Conservation (phyloP, 2,113 vertebrate genomes). For the Picathartes gymnocephalus region DNA sequence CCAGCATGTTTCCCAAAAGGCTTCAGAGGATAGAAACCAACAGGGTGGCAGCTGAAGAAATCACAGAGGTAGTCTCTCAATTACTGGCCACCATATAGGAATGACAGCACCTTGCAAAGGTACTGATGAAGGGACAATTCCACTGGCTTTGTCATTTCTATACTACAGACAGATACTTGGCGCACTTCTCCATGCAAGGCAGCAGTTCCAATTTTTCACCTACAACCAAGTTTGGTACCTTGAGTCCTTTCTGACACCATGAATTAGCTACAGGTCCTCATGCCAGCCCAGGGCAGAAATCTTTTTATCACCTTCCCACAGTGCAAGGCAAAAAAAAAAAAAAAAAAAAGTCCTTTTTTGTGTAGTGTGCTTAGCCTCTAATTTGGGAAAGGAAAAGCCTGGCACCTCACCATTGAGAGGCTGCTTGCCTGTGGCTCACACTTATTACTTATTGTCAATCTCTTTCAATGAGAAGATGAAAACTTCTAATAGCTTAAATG, state of each 20-base stretch:
- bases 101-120: background rate
- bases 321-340: background rate
- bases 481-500: background rate
- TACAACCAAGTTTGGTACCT: background rate
- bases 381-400: background rate
- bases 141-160: background rate
- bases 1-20: background rate
- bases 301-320: background rate
- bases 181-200: background rate
- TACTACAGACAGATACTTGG: background rate
- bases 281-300: background rate
- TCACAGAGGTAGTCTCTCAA: background rate
- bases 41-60: background rate
- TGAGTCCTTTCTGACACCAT: background rate
- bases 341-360: background rate
- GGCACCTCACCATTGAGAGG: background rate
- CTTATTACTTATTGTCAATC: rapidly evolving
- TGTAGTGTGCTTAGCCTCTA: background rate
- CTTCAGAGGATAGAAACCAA: background rate
- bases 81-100: background rate
- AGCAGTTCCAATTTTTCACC: background rate
- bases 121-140: background rate
- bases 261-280: background rate
- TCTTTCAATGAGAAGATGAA: background rate
- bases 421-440: rapidly evolving